phyloP scores from a whole-genome alignment of 2,797 vertebrate species.

The Poeciliopsis presidionis region DNA sequence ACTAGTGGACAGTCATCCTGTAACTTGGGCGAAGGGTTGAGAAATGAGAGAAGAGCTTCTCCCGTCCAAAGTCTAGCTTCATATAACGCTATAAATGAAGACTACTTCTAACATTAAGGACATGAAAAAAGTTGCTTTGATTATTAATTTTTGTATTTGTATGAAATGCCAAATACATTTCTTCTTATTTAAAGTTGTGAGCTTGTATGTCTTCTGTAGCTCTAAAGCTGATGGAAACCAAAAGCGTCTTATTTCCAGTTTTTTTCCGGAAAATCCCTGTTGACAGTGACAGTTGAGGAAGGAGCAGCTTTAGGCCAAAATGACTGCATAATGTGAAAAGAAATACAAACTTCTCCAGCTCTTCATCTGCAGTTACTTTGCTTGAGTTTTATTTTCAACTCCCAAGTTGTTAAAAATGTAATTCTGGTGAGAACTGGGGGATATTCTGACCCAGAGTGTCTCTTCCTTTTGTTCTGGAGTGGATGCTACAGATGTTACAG shows the following conservation, averaged over 20 bases:
- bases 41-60: neutral
- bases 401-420: slow-evolving; percentile 14
- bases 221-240: slow-evolving; percentile 15
- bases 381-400: slow-evolving; percentile 34
- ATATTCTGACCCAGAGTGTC: slow-evolving; percentile 5
- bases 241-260: slow-evolving; percentile 4
- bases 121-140: neutral
- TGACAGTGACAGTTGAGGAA: neutral
- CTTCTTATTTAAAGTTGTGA: neutral
- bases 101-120: neutral
- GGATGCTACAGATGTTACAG: neutral
- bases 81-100: neutral
- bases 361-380: slow-evolving; percentile 1
- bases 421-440: slow-evolving; percentile 26
- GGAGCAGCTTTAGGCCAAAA: slow-evolving; percentile 23
- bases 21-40: neutral
- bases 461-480: neutral
- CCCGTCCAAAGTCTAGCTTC: neutral
- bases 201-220: neutral
- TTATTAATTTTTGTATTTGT: neutral
- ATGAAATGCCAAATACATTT: neutral
- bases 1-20: neutral
- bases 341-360: slow-evolving; percentile 11
- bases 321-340: slow-evolving; percentile 27
- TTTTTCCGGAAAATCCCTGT: neutral